Percentiles rank a stretch among this genome's conserved stretches.
These are phyloP conservation scores for Drosophila quinaria DNA, from an alignment of 2,888 invertebrate species.

Conservation along the genomic window DNA sequence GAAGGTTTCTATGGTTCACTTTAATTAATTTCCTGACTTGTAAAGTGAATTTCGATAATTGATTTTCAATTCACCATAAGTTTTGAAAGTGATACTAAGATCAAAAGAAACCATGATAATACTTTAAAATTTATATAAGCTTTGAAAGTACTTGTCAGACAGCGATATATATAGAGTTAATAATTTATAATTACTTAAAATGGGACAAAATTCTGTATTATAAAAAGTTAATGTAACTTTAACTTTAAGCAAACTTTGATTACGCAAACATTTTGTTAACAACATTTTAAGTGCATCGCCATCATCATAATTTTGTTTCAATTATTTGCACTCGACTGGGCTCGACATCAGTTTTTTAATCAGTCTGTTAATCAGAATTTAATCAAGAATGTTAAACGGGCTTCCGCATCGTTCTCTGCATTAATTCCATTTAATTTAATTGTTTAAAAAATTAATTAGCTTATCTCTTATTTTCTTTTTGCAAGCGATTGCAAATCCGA, in stretches of 20 bases:
- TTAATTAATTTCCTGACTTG: not conserved
- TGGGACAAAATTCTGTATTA: not conserved
- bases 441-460: conserved; percentile 48
- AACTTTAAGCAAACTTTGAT: not conserved
- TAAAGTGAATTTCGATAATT: not conserved
- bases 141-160: too few relatives aligned
- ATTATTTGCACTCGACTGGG: conserved; percentile 13
- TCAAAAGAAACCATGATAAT: too few relatives aligned
- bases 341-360: conserved; percentile 3
- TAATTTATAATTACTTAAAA: too few relatives aligned
- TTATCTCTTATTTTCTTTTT: conserved; percentile 43
- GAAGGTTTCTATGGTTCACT: not conserved
- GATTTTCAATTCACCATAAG: too few relatives aligned
- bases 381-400: conserved; percentile 6
- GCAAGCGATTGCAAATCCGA: conserved; percentile 9
- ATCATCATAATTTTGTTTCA: conserved; percentile 3
- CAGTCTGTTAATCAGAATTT: conserved; percentile 12
- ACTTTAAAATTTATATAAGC: too few relatives aligned
- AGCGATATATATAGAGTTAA: too few relatives aligned
- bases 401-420: conserved; percentile 9
- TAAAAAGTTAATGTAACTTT: not conserved
- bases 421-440: conserved; percentile 50
- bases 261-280: not conserved
- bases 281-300: conserved; percentile 4
- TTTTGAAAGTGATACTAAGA: too few relatives aligned